phyloP scores from a whole-genome alignment of 2,888 invertebrate species.

The Tridacna crocea region DNA sequence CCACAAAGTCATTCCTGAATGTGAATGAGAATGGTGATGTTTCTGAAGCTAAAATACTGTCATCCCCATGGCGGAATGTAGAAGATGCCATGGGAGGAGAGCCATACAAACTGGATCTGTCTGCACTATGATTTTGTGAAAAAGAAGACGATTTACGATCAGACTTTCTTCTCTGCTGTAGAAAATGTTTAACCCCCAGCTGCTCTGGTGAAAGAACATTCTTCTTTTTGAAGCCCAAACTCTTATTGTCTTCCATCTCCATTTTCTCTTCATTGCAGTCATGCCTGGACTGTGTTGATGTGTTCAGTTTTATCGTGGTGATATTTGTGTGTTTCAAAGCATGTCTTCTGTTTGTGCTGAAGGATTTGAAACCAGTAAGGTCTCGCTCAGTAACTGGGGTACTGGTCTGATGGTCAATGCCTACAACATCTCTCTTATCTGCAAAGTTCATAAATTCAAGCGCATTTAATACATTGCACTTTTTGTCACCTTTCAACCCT shows the following conservation, averaged over 20 bases:
- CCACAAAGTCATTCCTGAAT: slow-evolving; percentile 26
- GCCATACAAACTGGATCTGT: slow-evolving; percentile 4
- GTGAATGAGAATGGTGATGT: slow-evolving; percentile 51
- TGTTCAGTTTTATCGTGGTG: slow-evolving; percentile 40
- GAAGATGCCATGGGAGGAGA: slow-evolving; percentile 55
- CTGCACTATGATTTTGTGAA: neutral
- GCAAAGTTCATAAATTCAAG: neutral
- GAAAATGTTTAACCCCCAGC: slow-evolving; percentile 53
- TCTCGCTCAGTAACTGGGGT: slow-evolving; percentile 56
- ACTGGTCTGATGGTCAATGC: slow-evolving; percentile 48
- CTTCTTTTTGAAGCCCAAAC: neutral
- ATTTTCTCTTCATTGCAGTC: neutral
- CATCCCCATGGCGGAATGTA: slow-evolving; percentile 42
- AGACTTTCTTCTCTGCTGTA: slow-evolving; percentile 32
- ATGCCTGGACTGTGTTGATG: neutral
- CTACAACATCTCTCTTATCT: neutral
- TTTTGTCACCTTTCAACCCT: neutral
- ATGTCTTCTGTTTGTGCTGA: slow-evolving; percentile 36
- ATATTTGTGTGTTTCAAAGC: slow-evolving; percentile 50
- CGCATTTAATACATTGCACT: neutral
- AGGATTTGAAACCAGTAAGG: slow-evolving; percentile 47
- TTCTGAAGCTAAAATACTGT: neutral
- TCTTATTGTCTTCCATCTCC: neutral
- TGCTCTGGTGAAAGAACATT: slow-evolving; percentile 59
- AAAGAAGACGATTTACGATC: slow-evolving; percentile 9